Base-by-base conservation (phyloP, 2,113 vertebrate species). In the Chloropsis cyanopogon region DNA sequence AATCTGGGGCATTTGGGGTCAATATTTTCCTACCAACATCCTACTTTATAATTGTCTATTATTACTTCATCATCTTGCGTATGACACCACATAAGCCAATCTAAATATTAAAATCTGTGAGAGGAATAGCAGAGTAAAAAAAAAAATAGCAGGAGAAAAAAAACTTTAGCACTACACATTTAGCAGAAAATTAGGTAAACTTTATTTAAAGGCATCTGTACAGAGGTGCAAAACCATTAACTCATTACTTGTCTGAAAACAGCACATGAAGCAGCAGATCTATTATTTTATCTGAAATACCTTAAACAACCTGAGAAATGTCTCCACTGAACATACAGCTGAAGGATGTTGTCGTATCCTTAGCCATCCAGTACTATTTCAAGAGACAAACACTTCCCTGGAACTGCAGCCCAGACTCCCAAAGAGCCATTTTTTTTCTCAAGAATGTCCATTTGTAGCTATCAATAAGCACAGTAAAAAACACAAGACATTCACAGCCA, bases 301-400 rank as follows among this genome's bases (percentile, higher is more conserved):
- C 14, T 71, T 44, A 15, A 89, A 35, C 12, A 78, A 69, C 22
- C 41, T 73, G 33, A 68, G 42, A 52, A 80, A 59, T 39, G 22
- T 44, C 71, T 52, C 66, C 37, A 49, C 20, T 71, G 31, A 56
- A 60, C 8, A 64, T 4, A 49, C 0, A 0, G 16, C 35, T 64
- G 37, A 89, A 70, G 54, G 85, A 72, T 52, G 68, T 3, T 73
- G 47, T 24, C 4, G 1, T 25, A 46, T 39, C 61, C 65, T 80
- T 7, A 52, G 39, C 28, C 10, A 4, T 47, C n/a, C 59, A 54
- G 54, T 10, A 37, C 79, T 77, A 80, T 54, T 82, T 73, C 52
- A 72, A 50, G 44, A 78, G 25, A 60, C 57, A 96, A 95, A 63
- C 25, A 47, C 16, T 57, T 76, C 25, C 41, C 65, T 72, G 15